Base-by-base conservation (phyloP, 2,888 invertebrate species). In the Dinocampus coccinellae region DNA sequence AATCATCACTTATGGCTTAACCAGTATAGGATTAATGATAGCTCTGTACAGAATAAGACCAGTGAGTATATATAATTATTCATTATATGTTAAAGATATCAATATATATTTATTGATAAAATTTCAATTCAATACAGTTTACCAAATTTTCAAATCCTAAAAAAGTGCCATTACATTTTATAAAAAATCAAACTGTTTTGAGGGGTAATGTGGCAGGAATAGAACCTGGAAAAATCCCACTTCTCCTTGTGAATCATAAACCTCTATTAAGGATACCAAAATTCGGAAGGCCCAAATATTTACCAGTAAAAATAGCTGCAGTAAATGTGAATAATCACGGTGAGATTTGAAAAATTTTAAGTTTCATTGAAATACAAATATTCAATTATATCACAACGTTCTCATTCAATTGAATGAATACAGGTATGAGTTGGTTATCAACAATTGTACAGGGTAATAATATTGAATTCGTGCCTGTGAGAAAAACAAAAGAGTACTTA, bases 21-120 rank as follows among this genome's bases (percentile, higher is more conserved):
- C 91, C 34, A 89, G 91, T 66, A 87, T 90, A 67, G 90, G 91
- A 13, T 84, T 92, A 69, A 88, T 90, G 61, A 81, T 89, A 75
- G 90, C 92, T 16, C 86, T 91, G 78, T 89, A 90, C 81, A 91
- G 88, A 87, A 90, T 91, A 75, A 89, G 91, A 81, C 92, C 92
- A 82, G 91, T 92, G 88, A 87, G 88, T 89, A 81, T 69, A 29
- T 57, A 16, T 33, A 7, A 42, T 69, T 22, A n/a, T 1, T 73
- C 58, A 26, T 33, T n/a, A 11, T 11, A 29, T 62, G n/a, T n/a
- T n/a, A 70, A 66, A 57, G 3, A 47, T 24, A 26, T 11, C 11
- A 24, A 1, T 55, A 3, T 4, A 64, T 69, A 67, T 67, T 53
- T 55, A 52, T 61, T 62, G 55, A 64, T 58, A 63, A 64, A 62